Evolutionary conservation across 2,888 invertebrate genomes (phyloP), one percentile per base, ranked within the genome.

Genomic region (Drosophila cognata): DNA sequence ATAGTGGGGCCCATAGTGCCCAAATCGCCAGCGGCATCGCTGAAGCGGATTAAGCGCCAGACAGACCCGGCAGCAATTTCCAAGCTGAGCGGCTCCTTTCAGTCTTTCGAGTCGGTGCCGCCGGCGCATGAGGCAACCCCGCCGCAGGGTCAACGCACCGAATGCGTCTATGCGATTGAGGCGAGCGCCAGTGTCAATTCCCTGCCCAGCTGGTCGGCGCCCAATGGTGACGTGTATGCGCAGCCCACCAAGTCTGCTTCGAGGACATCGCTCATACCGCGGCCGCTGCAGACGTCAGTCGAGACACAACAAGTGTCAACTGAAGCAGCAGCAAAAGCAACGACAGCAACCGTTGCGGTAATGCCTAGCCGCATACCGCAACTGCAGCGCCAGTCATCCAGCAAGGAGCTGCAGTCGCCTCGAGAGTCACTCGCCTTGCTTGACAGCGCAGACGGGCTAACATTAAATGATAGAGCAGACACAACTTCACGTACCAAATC

Each of bases 1-100:
- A 94, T 94, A 80, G 94, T 95, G 35, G 95, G 94, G 1, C 94
- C 94, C 5, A 90, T 95, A 53, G 92, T 94, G 67, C 94, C 94
- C 2, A 93, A 93, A 72, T 81, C 84, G 7, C 87, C 90, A 25
- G 84, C 90, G 18, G 57, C 82, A 25, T 74, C 79, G 3, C 68
- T 87, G 28, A 84, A 84, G 52, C 86, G 89, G 7, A 55, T 43
- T 13, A 89, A 73, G 11, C 53, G 56, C 10, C 57, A 33, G 4
- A 29, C 31, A 7, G 21, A n/a, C 5, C 13, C 73, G 7, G 43
- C 71, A 4, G 59, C 67, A 4, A 67, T 48, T 67, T 62, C 72
- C 21, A 69, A 74, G 4, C 61, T 84, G n/a, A 79, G 89, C 56
- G 90, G 90, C 41, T 88, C 87, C 6, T 88, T 88, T 59, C 87